Evolutionary conservation across 1,140 invertebrate genomes (phyloP).

Genomic region (Trinorchestia longiramus): DNA sequence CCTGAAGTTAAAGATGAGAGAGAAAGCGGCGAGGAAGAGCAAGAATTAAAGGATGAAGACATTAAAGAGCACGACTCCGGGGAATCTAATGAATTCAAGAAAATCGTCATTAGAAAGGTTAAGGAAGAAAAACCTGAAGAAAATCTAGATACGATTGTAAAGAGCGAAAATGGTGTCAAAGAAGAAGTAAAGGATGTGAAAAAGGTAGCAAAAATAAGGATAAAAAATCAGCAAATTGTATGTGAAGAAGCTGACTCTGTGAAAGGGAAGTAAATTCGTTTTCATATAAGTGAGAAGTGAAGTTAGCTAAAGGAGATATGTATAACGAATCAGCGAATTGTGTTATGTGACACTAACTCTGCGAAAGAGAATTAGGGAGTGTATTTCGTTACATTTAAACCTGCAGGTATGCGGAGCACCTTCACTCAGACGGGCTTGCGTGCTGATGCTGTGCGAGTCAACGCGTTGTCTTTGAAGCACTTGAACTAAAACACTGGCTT

Average conservation of each 20-base stretch:
- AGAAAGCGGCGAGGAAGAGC: slow-evolving; percentile 53
- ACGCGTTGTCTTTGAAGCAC: background rate
- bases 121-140: background rate
- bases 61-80: background rate
- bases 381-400: background rate
- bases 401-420: background rate
- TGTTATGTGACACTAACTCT: background rate
- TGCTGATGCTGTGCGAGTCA: background rate
- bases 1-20: slow-evolving; percentile 68
- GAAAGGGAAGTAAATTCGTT: slow-evolving; percentile 6
- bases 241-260: slow-evolving; percentile 41
- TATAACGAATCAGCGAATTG: background rate
- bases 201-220: slow-evolving; percentile 48
- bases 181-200: slow-evolving; percentile 50
- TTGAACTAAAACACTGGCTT: background rate
- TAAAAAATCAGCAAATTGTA: slow-evolving; percentile 47
- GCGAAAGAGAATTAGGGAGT: background rate
- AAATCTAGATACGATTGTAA: background rate
- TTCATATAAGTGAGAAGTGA: background rate
- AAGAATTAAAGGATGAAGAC: slow-evolving; percentile 68
- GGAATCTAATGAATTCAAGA: background rate
- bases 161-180: slow-evolving; percentile 36
- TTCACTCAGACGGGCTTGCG: background rate
- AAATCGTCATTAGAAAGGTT: background rate
- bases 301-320: background rate